Evolutionary conservation across 2,888 invertebrate species (phyloP).

Genomic region (Colletes collaris): DNA sequence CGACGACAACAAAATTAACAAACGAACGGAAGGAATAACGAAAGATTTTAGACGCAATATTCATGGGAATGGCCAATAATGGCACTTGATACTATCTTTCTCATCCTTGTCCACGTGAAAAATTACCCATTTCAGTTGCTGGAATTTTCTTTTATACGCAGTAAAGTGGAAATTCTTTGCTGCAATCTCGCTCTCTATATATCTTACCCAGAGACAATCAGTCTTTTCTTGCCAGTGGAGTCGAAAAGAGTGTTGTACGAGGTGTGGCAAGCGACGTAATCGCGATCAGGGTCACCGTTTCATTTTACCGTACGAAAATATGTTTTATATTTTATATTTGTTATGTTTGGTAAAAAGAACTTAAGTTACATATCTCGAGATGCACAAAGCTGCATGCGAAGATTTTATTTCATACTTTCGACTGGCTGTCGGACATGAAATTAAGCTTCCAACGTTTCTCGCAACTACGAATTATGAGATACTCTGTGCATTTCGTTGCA

Average conservation of each 20-base stretch:
- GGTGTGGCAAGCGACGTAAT: too few relatives aligned
- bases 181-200: conserved; percentile 24
- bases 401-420: too few relatives aligned
- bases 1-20: background rate
- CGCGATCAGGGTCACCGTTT: too few relatives aligned
- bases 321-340: background rate
- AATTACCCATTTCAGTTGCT: conserved; percentile 43
- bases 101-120: conserved; percentile 51
- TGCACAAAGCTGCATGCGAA: too few relatives aligned
- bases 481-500: background rate
- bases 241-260: conserved; percentile 5
- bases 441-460: too few relatives aligned
- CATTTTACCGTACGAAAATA: background rate
- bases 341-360: too few relatives aligned
- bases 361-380: too few relatives aligned
- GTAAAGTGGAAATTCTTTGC: conserved; percentile 55
- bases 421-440: too few relatives aligned
- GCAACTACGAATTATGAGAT: too few relatives aligned
- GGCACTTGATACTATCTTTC: conserved; percentile 54
- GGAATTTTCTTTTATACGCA: conserved; percentile 44
- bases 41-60: conserved; percentile 13
- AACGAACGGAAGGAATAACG: background rate
- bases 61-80: conserved; percentile 56
- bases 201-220: conserved; percentile 23
- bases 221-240: conserved; percentile 23